Percentiles rank a stretch among this genome's conserved stretches.
Evolutionary conservation across 2,888 invertebrate species (phyloP).

Genomic region (Temnothorax unifasciatus): DNA sequence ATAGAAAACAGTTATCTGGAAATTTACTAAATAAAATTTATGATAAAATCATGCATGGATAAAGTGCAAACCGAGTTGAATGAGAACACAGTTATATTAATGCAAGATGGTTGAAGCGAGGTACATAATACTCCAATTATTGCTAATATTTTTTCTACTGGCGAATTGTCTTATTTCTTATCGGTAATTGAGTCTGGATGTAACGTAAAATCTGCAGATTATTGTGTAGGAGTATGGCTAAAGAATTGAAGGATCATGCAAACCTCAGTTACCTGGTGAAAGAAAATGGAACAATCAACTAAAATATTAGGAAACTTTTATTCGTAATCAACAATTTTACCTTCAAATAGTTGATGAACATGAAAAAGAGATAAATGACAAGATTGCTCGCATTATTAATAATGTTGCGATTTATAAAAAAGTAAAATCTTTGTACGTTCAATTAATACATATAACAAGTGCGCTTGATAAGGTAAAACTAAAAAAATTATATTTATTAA

Average conservation of each 20-base stretch:
- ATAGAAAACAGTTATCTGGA: conserved; percentile 1
- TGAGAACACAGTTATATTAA: neutral
- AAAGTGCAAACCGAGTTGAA: neutral
- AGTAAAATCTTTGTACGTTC: neutral
- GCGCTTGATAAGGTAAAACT: neutral
- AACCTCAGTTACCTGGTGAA: neutral
- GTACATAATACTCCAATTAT: conserved; percentile 5
- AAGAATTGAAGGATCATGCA: neutral
- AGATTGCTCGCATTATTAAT: neutral
- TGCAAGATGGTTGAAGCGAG: conserved; percentile 3
- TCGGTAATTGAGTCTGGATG: conserved; percentile 1
- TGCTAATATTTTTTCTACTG: conserved; percentile 4
- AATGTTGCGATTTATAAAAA: neutral
- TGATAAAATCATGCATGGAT: neutral
- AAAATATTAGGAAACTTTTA: neutral
- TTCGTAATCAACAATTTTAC: neutral
- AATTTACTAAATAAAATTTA: conserved; percentile 5
- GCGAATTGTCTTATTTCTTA: conserved; percentile 1
- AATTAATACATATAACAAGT: neutral
- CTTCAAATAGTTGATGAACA: neutral
- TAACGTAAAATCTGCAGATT: conserved; percentile 7
- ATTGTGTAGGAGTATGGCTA: neutral
- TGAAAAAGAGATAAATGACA: conserved; percentile 1
- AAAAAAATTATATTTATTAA: neutral
- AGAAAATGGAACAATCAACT: neutral